These are phyloP conservation scores for Eueides isabella DNA, from an alignment of 1,140 invertebrate species.

Conservation along the genomic window DNA sequence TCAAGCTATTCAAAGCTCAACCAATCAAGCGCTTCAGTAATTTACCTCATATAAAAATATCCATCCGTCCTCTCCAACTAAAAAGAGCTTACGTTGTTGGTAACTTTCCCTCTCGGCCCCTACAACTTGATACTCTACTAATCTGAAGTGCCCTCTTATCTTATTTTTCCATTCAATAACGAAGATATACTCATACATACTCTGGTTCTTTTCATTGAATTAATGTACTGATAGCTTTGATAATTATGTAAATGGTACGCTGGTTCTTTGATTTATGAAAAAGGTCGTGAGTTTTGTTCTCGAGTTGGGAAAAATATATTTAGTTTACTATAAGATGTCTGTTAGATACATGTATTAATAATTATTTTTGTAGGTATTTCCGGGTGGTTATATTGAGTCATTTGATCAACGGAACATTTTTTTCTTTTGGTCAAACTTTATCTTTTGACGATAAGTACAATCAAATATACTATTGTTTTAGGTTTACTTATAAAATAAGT, in stretches of 20 bases:
- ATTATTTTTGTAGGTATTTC: too few relatives aligned
- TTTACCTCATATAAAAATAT: slow-evolving; percentile 15
- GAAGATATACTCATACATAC: not conserved
- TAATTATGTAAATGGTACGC: not conserved
- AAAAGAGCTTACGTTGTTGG: slow-evolving; percentile 17
- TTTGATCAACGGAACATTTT: too few relatives aligned
- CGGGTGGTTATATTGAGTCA: too few relatives aligned
- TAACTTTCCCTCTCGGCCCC: slow-evolving; percentile 22
- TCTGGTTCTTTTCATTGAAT: not conserved
- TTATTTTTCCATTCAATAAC: slow-evolving; percentile 8
- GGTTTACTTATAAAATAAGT: too few relatives aligned
- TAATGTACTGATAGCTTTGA: not conserved
- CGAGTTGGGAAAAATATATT: too few relatives aligned
- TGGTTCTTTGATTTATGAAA: not conserved
- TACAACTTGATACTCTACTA: slow-evolving; percentile 17
- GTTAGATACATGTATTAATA: too few relatives aligned
- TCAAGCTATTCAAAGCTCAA: not conserved
- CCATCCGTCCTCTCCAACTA: not conserved
- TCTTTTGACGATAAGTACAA: too few relatives aligned
- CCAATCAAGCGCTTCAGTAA: not conserved
- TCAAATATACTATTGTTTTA: too few relatives aligned
- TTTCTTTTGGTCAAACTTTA: too few relatives aligned
- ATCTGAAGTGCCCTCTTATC: slow-evolving; percentile 25
- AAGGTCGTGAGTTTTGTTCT: not conserved
- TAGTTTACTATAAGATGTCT: too few relatives aligned